Conservation (phyloP, 2,113 vertebrate species). For the Ciconia maguari region DNA sequence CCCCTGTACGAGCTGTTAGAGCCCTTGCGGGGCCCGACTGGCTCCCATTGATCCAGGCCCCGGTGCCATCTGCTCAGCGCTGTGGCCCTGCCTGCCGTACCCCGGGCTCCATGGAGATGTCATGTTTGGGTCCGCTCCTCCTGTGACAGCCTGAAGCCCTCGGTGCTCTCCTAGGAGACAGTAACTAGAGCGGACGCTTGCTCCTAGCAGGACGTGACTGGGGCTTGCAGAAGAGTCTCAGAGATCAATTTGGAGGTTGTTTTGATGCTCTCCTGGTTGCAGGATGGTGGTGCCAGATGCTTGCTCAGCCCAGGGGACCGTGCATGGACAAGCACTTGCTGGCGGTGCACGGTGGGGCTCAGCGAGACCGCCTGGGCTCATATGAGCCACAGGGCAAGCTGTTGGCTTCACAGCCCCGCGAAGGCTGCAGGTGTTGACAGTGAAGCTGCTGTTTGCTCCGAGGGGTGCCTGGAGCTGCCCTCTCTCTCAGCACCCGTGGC, state of each 20-base stretch:
- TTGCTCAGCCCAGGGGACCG: not conserved
- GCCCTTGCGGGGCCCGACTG: rapidly evolving
- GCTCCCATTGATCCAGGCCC: not conserved
- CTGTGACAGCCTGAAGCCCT: slow-evolving; percentile 48
- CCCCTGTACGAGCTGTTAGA: not conserved
- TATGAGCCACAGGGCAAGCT: not conserved
- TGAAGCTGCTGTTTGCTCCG: not conserved
- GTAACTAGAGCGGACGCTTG: slow-evolving; percentile 39
- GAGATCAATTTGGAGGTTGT: slow-evolving; percentile 46
- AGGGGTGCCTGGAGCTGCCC: not conserved
- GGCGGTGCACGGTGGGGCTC: not conserved
- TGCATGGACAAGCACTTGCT: not conserved
- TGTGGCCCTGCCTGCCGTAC: not conserved
- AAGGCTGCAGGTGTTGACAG: not conserved
- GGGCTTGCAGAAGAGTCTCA: not conserved
- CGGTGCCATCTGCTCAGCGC: not conserved
- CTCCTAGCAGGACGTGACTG: slow-evolving; percentile 33
- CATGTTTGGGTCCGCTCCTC: slow-evolving; percentile 46
- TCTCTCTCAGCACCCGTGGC: not conserved
- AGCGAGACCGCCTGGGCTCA: not conserved
- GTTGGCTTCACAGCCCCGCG: not conserved
- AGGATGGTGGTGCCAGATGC: not conserved
- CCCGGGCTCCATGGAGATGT: slow-evolving; percentile 42
- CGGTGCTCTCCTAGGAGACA: slow-evolving; percentile 54
- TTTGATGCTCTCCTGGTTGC: slow-evolving; percentile 23